Conservation (phyloP, 2,113 vertebrate species). For the Hypanus sabinus region DNA sequence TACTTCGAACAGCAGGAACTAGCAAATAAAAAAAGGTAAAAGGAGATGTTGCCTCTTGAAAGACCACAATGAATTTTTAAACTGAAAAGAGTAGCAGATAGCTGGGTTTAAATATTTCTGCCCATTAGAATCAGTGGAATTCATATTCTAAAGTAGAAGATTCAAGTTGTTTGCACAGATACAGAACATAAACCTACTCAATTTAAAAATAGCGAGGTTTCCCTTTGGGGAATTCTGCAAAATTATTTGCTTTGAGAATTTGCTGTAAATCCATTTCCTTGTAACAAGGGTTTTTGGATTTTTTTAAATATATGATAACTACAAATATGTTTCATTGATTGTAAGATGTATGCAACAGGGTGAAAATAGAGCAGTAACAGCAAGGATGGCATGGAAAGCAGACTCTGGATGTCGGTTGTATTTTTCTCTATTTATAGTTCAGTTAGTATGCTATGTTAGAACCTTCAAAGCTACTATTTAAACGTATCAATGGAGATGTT, state of each 20-base stretch:
- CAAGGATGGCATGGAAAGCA: no score
- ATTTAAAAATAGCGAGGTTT: neutral
- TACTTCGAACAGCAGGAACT: neutral
- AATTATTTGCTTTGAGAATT: neutral
- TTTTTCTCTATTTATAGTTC: no score
- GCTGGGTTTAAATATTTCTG: neutral
- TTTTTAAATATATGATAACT: no score
- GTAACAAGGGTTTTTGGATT: no score
- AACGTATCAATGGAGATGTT: neutral
- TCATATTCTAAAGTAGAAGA: neutral
- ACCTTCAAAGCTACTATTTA: no score
- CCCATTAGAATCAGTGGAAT: neutral
- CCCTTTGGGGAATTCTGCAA: neutral
- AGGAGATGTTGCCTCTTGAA: neutral
- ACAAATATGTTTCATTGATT: no score
- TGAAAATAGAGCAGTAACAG: no score
- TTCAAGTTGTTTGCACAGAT: neutral
- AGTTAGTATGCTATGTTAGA: no score
- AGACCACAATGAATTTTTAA: neutral
- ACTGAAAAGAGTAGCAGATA: neutral
- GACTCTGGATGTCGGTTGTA: no score
- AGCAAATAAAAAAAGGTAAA: neutral
- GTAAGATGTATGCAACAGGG: no score
- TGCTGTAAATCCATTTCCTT: no score
- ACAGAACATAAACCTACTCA: neutral